phyloP scores from a whole-genome alignment of 2,113 vertebrate genomes.

The Apistogramma diplotaenia region DNA sequence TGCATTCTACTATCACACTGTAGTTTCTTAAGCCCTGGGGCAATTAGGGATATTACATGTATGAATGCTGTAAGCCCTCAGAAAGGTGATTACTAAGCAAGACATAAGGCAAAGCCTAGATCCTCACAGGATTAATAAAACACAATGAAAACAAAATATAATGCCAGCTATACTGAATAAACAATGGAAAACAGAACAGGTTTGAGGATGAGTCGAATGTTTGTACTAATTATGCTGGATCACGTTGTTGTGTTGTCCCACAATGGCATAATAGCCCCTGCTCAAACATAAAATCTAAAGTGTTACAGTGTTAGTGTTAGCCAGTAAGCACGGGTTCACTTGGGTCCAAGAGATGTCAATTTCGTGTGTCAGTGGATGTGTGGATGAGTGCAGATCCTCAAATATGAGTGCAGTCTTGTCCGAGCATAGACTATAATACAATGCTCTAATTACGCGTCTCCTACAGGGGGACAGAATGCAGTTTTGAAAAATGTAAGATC shows the following conservation, averaged over 20 bases:
- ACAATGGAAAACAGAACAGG: background rate
- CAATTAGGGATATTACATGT: constrained; percentile 36
- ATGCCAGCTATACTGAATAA: background rate
- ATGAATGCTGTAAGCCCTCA: constrained; percentile 3
- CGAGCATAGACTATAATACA: no score
- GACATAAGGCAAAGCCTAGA: background rate
- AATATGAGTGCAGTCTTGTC: no score
- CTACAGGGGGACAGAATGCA: no score
- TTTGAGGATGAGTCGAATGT: background rate
- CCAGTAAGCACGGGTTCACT: background rate
- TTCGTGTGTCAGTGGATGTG: no score
- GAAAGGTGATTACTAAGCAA: constrained; percentile 20
- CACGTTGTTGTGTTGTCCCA: background rate
- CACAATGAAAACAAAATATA: background rate
- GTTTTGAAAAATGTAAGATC: no score
- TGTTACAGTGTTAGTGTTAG: background rate
- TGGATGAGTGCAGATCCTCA: no score
- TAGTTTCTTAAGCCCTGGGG: constrained; percentile 15
- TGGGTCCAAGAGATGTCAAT: background rate
- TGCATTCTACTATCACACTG: constrained; percentile 59
- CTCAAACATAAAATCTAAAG: background rate
- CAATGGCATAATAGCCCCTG: background rate
- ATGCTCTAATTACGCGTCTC: no score
- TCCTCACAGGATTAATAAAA: background rate
- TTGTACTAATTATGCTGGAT: constrained; percentile 4